Conservation (phyloP, 2,888 invertebrate species). For the Euphydryas editha region DNA sequence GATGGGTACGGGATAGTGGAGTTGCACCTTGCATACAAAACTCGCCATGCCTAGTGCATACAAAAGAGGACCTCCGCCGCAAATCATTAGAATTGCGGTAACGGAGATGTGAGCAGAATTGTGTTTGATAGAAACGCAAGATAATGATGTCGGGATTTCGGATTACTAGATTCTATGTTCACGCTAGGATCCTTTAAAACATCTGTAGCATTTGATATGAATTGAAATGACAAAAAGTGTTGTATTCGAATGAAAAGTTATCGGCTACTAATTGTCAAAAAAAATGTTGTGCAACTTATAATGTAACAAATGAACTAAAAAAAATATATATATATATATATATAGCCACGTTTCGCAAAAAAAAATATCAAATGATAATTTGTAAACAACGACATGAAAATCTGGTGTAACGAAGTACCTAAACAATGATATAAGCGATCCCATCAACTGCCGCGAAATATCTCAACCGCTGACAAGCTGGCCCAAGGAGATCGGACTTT, state of each 20-base stretch:
- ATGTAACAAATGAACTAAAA: no score
- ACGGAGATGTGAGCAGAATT: constrained; percentile 79
- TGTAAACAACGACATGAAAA: constrained; percentile 78
- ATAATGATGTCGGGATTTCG: constrained; percentile 66
- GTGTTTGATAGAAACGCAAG: constrained; percentile 63
- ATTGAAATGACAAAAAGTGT: constrained; percentile 55
- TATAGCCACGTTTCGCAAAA: constrained; percentile 57
- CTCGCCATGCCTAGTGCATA: constrained; percentile 65
- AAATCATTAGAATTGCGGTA: constrained; percentile 80
- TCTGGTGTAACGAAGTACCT: constrained; percentile 78
- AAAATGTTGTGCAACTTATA: no score
- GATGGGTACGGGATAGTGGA: constrained; percentile 65
- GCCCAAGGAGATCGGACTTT: constrained; percentile 76
- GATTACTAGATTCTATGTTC: constrained; percentile 60
- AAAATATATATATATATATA: no score
- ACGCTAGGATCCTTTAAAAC: constrained; percentile 45
- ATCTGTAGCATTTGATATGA: neutral
- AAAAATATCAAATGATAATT: constrained; percentile 71
- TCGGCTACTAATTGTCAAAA: no score
- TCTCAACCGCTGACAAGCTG: constrained; percentile 75
- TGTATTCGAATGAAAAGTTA: constrained; percentile 38
- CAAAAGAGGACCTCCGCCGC: constrained; percentile 74
- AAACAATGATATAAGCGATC: constrained; percentile 72
- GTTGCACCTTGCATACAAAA: constrained; percentile 68
- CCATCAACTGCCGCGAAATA: constrained; percentile 70